Evolutionary conservation across 2,888 invertebrate genomes (phyloP).

Genomic region (Taphrorychus bicolor): DNA sequence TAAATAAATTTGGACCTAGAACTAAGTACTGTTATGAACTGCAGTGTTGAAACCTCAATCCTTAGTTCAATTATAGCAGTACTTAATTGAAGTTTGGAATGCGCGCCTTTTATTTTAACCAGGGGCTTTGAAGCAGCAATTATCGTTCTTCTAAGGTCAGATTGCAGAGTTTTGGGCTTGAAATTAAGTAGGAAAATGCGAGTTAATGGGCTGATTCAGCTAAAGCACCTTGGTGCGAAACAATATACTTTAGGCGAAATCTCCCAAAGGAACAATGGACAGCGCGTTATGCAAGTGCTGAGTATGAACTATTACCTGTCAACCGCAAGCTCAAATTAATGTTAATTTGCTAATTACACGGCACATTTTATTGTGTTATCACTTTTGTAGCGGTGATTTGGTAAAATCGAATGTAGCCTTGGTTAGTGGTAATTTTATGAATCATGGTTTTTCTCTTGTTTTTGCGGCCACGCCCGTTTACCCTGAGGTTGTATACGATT

Average conservation of each 20-base stretch:
- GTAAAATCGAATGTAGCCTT: not conserved
- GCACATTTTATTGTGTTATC: not conserved
- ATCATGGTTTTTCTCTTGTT: slow-evolving; percentile 9
- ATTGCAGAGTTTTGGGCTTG: not conserved
- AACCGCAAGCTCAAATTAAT: slow-evolving; percentile 7
- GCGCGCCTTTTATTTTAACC: slow-evolving; percentile 5
- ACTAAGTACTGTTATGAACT: too few relatives aligned
- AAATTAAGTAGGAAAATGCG: not conserved
- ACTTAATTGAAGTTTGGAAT: slow-evolving; percentile 3
- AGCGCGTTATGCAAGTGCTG: slow-evolving; percentile 5
- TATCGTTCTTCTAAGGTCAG: slow-evolving; percentile 1
- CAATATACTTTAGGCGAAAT: slow-evolving; percentile 1
- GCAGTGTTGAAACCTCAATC: not conserved
- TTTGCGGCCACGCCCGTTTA: slow-evolving; percentile 12
- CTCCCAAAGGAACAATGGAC: slow-evolving; percentile 17
- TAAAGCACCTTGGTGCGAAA: not conserved
- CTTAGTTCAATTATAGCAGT: slow-evolving; percentile 4
- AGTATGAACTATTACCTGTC: slow-evolving; percentile 17
- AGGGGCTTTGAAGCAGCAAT: not conserved
- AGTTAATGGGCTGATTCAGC: not conserved
- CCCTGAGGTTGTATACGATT: slow-evolving; percentile 1
- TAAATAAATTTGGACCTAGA: too few relatives aligned
- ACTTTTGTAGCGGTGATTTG: not conserved
- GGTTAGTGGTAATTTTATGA: not conserved
- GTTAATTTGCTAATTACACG: slow-evolving; percentile 10